phyloP scores from a whole-genome alignment of 1,140 invertebrate species.

The Drosophila pectinifera region DNA sequence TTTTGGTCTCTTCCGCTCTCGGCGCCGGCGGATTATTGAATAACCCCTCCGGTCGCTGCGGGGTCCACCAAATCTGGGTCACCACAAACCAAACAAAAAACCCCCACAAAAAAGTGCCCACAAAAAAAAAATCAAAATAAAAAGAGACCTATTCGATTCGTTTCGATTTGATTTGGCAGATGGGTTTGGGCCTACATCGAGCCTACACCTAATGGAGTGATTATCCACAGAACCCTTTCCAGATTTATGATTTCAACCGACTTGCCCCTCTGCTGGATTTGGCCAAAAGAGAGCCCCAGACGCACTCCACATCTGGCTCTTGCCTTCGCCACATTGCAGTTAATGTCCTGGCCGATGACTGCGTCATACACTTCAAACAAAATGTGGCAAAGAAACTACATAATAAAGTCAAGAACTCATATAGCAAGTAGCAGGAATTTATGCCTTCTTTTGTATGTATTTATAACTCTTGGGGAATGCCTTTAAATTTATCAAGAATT shows the following conservation, averaged over 20 bases:
- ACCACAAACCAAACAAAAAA: slow-evolving; percentile 14
- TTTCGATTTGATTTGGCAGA: slow-evolving; percentile 5
- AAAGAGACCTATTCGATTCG: slow-evolving; percentile 13
- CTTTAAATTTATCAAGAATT: too few relatives aligned
- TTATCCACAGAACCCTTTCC: slow-evolving; percentile 51
- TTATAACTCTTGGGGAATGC: too few relatives aligned
- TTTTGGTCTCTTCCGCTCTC: slow-evolving; percentile 28
- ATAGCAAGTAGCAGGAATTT: too few relatives aligned
- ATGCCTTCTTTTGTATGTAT: too few relatives aligned
- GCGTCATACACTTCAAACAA: slow-evolving; percentile 12
- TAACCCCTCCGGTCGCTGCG: slow-evolving; percentile 35
- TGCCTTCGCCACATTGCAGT: slow-evolving; percentile 34
- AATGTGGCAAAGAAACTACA: too few relatives aligned
- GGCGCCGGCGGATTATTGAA: slow-evolving; percentile 67
- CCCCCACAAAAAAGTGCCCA: not conserved
- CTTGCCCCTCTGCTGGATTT: not conserved
- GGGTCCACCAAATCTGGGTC: slow-evolving; percentile 43
- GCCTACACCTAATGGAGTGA: slow-evolving; percentile 73
- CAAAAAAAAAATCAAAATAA: not conserved
- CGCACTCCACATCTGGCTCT: slow-evolving; percentile 21
- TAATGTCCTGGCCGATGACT: slow-evolving; percentile 51
- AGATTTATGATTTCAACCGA: not conserved
- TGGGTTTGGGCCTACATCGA: slow-evolving; percentile 63
- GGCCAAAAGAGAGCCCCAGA: slow-evolving; percentile 1
- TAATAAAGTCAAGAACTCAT: too few relatives aligned